These are phyloP conservation scores for Spicauda simplicius DNA, from an alignment of 2,888 invertebrate species.

Conservation along the genomic window DNA sequence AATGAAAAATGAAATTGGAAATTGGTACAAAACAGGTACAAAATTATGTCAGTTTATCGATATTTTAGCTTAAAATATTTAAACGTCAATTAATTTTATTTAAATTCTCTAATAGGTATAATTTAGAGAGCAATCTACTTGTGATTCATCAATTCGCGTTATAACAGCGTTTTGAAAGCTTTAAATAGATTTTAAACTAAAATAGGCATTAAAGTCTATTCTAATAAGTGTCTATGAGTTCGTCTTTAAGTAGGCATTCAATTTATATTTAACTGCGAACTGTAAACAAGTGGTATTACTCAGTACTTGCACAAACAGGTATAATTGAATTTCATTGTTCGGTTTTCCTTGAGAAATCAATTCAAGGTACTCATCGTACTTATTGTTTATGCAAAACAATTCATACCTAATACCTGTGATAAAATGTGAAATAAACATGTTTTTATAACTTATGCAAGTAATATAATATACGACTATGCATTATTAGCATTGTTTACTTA, in stretches of 20 bases:
- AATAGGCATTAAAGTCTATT: neutral
- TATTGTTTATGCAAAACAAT: neutral
- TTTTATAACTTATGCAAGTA: neutral
- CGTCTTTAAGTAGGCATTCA: neutral
- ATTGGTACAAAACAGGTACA: too few relatives aligned
- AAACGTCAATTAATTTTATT: too few relatives aligned
- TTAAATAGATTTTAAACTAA: neutral
- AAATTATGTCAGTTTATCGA: too few relatives aligned
- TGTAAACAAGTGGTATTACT: slow-evolving; percentile 27
- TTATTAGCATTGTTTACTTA: too few relatives aligned
- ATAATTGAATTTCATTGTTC: slow-evolving; percentile 16
- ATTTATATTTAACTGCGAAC: slow-evolving; percentile 8
- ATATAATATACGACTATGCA: too few relatives aligned
- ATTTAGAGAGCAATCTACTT: too few relatives aligned
- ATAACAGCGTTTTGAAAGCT: too few relatives aligned
- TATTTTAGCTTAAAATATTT: too few relatives aligned
- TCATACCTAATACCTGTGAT: slow-evolving; percentile 1
- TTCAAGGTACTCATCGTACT: neutral
- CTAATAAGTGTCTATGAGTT: neutral
- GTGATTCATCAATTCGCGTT: too few relatives aligned
- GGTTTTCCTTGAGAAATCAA: slow-evolving; percentile 23
- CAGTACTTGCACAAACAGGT: slow-evolving; percentile 27
- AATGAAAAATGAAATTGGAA: too few relatives aligned
- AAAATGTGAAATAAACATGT: neutral
- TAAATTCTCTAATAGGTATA: too few relatives aligned